Conservation (phyloP, 2,797 vertebrate genomes). For the Xenopus petersii region DNA sequence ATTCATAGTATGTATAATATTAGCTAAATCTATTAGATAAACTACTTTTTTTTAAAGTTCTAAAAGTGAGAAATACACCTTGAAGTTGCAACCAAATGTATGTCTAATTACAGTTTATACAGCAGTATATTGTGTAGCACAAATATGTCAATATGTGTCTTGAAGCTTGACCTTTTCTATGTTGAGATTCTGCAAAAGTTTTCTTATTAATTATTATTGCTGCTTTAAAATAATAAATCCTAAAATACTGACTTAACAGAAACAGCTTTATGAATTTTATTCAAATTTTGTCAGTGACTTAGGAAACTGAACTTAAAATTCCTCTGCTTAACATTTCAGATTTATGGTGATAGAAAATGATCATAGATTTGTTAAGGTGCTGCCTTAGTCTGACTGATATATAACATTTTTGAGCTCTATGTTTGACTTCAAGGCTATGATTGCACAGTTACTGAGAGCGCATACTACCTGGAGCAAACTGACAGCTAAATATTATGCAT, state of each 20-base stretch:
- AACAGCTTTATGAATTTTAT: constrained; percentile 1
- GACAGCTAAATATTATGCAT: too few relatives aligned
- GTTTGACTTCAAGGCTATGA: too few relatives aligned
- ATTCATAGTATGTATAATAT: too few relatives aligned
- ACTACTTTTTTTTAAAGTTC: too few relatives aligned
- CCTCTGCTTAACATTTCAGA: constrained; percentile 3
- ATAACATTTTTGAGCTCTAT: too few relatives aligned
- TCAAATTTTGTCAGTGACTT: constrained; percentile 1
- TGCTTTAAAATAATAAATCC: not conserved
- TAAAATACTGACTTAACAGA: constrained; percentile 5
- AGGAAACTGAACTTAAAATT: not conserved
- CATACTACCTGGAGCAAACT: not conserved
- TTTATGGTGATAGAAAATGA: not conserved
- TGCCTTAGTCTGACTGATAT: too few relatives aligned
- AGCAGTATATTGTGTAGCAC: too few relatives aligned
- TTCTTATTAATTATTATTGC: not conserved
- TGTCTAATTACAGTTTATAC: too few relatives aligned
- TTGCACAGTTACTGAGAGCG: not conserved
- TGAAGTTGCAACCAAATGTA: too few relatives aligned
- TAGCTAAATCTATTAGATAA: too few relatives aligned
- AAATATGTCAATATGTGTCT: not conserved
- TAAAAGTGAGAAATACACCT: too few relatives aligned
- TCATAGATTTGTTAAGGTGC: not conserved
- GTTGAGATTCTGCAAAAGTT: not conserved
- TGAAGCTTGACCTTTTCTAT: not conserved